Conservation (phyloP, 1,140 invertebrate genomes). For the Eumeta japonica region DNA sequence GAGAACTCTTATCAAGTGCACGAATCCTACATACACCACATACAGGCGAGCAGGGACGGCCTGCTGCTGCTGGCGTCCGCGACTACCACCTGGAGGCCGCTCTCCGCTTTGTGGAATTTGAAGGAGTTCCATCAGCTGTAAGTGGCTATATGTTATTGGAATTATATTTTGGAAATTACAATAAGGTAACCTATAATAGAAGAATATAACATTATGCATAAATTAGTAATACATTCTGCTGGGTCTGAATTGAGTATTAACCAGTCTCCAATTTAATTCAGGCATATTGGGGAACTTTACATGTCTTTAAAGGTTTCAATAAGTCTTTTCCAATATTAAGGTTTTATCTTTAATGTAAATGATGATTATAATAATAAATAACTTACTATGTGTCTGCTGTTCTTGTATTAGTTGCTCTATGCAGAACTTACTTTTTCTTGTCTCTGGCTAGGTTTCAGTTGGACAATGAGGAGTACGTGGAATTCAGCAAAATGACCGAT, state of each 20-base stretch:
- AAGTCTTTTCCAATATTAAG: no score
- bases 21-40: conserved; percentile 78
- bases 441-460: conserved; percentile 61
- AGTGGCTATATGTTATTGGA: conserved; percentile 15
- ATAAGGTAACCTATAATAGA: no score
- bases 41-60: conserved; percentile 70
- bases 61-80: conserved; percentile 82
- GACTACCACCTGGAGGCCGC: conserved; percentile 72
- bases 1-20: conserved; percentile 78
- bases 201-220: no score
- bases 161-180: not conserved
- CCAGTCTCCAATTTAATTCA: no score
- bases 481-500: conserved; percentile 86
- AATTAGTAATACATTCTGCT: no score
- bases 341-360: no score
- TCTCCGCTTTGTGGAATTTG: conserved; percentile 85
- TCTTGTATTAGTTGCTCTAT: conserved; percentile 1
- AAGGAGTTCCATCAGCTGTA: conserved; percentile 68
- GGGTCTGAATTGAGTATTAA: no score
- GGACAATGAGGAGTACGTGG: conserved; percentile 83
- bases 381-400: not conserved
- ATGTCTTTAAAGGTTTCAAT: no score
- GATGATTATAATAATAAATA: conserved; percentile 1
- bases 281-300: no score
- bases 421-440: no score